Evolutionary conservation across 2,888 invertebrate genomes (phyloP), one percentile per base, ranked within the genome.

Genomic region (Iphiclides podalirius): DNA sequence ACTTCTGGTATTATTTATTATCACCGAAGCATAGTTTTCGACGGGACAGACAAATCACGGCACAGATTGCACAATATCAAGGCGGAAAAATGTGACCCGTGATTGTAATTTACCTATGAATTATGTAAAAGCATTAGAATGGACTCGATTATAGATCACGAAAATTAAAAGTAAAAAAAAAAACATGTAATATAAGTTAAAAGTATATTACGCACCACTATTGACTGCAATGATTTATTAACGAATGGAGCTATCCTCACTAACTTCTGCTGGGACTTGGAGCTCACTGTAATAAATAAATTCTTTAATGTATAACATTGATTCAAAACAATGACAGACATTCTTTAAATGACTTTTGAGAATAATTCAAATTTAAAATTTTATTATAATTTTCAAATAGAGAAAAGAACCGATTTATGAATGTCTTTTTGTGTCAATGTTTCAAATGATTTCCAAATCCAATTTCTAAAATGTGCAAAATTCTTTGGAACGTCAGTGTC

Each of bases 241-340:
- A 62, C 53, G 3, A 76, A 59, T 1, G 86, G 84, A 28, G 85
- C 83, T 66, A 87, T 79, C 61, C 79, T 64, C 58, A 87, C 78
- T 42, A 87, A 61, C 57, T 79, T 84, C 54, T 79, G 82, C 51
- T 70, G 73, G 15, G 75, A 64, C 54, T 76, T 81, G 26, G 67
- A 20, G 9, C 68, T 53, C 56, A 67, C 72, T 68, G 64, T 41
- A 56, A 55, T 14, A 47, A 17, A 50, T 49, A 12, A 42, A 31
- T 50, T 8, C 2, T 40, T 20, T 16, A 41, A 38, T 42, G 39
- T 13, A 47, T 1, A 28, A 63, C 59, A 54, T 60, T 60, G 64
- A 63, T 63, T 55, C 44, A 48, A 55, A 8, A 47, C 47, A 58
- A 57, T 66, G 63, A 60, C 59, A 66, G 62, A 59, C 46, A 47